Evolutionary conservation across 2,113 vertebrate species (phyloP).

Genomic region (Pseudorhombus dupliciocellatus): DNA sequence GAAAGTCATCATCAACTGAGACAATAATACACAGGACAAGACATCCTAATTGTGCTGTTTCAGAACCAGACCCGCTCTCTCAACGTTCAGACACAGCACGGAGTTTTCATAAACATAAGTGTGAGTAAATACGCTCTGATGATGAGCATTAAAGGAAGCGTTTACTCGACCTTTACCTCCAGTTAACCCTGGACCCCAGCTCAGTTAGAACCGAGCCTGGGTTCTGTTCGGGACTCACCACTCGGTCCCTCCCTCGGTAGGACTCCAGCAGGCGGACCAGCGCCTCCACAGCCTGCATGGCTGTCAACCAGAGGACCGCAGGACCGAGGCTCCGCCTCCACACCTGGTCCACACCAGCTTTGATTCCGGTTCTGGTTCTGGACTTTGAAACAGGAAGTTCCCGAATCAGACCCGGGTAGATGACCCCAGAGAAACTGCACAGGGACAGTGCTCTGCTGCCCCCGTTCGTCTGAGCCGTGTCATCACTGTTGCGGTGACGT

Average conservation of each 20-base stretch:
- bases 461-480: neutral
- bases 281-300: conserved; percentile 81
- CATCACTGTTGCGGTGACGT: too few species aligned
- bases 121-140: too few species aligned
- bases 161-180: too few species aligned
- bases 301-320: neutral
- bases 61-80: too few species aligned
- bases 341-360: neutral
- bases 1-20: too few species aligned
- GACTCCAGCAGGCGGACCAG: conserved; percentile 85
- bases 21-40: too few species aligned
- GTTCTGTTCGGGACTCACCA: conserved; percentile 80
- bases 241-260: conserved; percentile 90
- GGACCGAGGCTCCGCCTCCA: neutral
- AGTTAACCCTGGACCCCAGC: neutral
- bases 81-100: too few species aligned
- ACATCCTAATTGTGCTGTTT: too few species aligned
- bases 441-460: conserved; percentile 8
- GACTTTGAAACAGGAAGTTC: conserved; percentile 69
- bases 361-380: neutral
- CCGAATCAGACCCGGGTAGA: conserved; percentile 37
- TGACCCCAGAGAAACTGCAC: conserved; percentile 35
- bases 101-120: too few species aligned
- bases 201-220: too few species aligned
- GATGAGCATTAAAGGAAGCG: too few species aligned